Conservation (phyloP, 2,797 vertebrate genomes). For the Helarctos malayanus region DNA sequence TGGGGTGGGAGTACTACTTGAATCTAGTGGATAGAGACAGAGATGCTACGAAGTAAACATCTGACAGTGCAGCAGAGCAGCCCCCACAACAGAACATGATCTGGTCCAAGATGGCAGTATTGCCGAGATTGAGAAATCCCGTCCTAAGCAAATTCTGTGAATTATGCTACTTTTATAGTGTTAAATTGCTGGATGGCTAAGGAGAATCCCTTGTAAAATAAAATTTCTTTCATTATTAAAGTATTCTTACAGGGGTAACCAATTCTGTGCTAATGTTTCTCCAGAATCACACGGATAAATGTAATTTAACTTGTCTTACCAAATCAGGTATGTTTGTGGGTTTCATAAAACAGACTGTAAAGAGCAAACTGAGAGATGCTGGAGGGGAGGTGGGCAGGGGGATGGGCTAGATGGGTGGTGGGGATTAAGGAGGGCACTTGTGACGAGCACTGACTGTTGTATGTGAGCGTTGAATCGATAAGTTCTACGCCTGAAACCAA, state of each 20-base stretch:
- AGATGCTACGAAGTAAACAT: background rate
- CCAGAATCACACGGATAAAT: background rate
- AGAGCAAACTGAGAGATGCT: background rate
- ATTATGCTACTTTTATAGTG: background rate
- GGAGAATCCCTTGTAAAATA: background rate
- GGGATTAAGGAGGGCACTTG: background rate
- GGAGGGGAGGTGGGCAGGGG: background rate
- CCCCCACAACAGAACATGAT: background rate
- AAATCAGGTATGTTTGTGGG: slow-evolving; percentile 28
- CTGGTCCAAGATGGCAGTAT: background rate
- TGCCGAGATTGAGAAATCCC: background rate
- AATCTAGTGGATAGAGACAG: background rate
- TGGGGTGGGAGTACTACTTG: background rate
- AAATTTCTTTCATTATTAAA: slow-evolving; percentile 23
- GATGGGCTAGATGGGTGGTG: background rate
- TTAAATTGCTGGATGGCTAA: background rate
- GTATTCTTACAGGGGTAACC: background rate
- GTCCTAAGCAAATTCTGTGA: slow-evolving; percentile 20
- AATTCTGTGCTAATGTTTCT: slow-evolving; percentile 57
- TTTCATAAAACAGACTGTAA: background rate
- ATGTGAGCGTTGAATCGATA: background rate
- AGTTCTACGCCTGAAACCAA: background rate
- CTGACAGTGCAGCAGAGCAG: rapidly evolving
- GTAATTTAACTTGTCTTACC: slow-evolving; percentile 31
- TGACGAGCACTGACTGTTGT: background rate